phyloP scores from a whole-genome alignment of 2,797 vertebrate species.

The Babyrousa celebensis region DNA sequence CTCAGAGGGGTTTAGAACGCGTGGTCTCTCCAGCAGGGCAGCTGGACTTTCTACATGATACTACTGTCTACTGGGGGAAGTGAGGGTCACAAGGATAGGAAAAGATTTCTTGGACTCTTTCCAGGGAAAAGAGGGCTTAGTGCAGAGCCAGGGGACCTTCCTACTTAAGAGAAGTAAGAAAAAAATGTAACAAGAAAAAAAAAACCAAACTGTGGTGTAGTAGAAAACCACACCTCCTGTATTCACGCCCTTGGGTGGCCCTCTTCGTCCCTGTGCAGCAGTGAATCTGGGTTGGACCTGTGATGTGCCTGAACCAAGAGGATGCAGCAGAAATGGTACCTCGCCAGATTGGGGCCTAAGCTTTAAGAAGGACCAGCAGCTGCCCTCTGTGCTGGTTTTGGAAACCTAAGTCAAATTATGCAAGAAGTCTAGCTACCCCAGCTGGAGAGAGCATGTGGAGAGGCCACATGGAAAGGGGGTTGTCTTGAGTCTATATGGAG shows the following conservation, averaged over 20 bases:
- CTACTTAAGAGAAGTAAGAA: not conserved
- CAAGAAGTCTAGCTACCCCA: not conserved
- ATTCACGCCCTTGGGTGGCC: not conserved
- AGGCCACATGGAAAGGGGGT: not conserved
- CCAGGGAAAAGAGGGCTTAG: not conserved
- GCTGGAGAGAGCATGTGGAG: not conserved
- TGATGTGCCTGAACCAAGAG: not conserved
- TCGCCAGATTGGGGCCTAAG: not conserved
- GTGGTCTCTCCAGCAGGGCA: not conserved
- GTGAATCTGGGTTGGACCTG: not conserved
- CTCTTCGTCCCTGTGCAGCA: not conserved
- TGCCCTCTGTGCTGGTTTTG: not conserved
- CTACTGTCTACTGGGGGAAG: not conserved
- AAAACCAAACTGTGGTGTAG: too few species aligned
- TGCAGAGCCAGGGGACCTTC: not conserved
- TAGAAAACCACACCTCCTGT: not conserved
- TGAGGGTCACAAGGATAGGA: not conserved
- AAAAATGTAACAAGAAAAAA: not conserved
- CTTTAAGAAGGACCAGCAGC: not conserved
- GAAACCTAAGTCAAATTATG: not conserved
- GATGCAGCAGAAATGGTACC: not conserved
- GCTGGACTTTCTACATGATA: not conserved
- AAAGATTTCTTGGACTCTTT: not conserved
- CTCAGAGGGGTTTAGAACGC: not conserved
- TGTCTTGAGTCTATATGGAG: not conserved